Percentiles rank a stretch among this genome's conserved stretches.
phyloP scores from a whole-genome alignment of 1,140 invertebrate genomes.

The Drosophila kanapiae region DNA sequence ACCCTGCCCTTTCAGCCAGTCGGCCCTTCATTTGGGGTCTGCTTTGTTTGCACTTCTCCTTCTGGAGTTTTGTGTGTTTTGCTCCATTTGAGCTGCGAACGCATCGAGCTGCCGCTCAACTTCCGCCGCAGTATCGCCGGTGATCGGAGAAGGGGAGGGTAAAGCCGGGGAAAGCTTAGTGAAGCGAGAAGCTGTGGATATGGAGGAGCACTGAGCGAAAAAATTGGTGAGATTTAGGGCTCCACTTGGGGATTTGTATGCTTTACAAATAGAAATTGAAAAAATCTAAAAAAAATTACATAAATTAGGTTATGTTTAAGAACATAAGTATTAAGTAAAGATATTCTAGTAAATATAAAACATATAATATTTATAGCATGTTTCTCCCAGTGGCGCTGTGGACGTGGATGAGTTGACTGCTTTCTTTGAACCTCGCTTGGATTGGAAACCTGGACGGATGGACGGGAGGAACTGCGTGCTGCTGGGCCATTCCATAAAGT shows the following conservation, averaged over 20 bases:
- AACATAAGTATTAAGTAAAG: neutral
- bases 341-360: too few relatives aligned
- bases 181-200: constrained; percentile 51
- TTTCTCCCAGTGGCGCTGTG: constrained; percentile 8
- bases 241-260: neutral
- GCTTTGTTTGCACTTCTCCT: constrained; percentile 75
- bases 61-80: constrained; percentile 65
- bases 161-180: constrained; percentile 44
- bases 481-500: constrained; percentile 81
- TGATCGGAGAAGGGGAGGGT: constrained; percentile 5
- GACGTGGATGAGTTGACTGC: constrained; percentile 64
- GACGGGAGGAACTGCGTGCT: constrained; percentile 60
- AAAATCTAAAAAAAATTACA: too few relatives aligned
- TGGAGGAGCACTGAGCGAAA: constrained; percentile 20
- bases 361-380: too few relatives aligned
- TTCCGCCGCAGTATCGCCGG: constrained; percentile 46
- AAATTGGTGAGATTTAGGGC: neutral
- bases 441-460: constrained; percentile 10
- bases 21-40: constrained; percentile 71
- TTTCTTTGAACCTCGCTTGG: constrained; percentile 30
- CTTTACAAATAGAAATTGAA: neutral
- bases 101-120: constrained; percentile 64
- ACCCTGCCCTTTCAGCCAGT: constrained; percentile 27
- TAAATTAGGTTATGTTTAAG: fast-evolving
- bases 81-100: constrained; percentile 76